Evolutionary conservation across 2,888 invertebrate genomes (phyloP), one percentile per base, ranked within the genome.

Genomic region (Tenthredo mesomela): DNA sequence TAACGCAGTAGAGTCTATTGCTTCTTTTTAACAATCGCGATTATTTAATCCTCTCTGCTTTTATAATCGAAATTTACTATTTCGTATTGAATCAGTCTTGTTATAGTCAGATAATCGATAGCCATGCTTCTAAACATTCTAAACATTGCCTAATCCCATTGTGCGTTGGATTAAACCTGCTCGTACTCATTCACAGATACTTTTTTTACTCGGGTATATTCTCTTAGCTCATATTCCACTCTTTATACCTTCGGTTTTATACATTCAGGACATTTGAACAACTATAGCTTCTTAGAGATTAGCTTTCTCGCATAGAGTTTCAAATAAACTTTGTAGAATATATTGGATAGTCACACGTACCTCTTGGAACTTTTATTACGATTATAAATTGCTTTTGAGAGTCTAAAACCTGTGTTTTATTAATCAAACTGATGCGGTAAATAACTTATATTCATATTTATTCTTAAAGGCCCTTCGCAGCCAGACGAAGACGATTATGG

Each of bases 401-500:
- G 43, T 78, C 43, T 33, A 25, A 33, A 85, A 43, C 6, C 43
- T 43, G 29, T 33, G 10, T 73, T 37, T 86, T 43, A 37, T 43
- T 33, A 40, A 65, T 50, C 21, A 25, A 58, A 67, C 43, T 70
- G 61, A 37, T 37, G 0, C 1, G 9, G 37, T 33, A n/a, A 37
- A 70, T 37, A 82, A 54, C 25, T 83, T 84, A 73, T 58, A 71
- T 21, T 73, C n/a, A 65, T 78, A 67, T 84, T 85, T 85, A 82
- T 86, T 77, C 86, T 86, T 85, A 61, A 86, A 94, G 94, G 97
- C 0, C 96, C 96, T 0, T 95, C 96, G 1, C 97, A 97, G 90
- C 97, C 97, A 0, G 98, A 98, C 90, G 97, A 97, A 91, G 98
- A 98, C 94, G 98, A 98, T 91, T 98, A 98, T 91, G 98, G 98